phyloP scores from a whole-genome alignment of 2,888 invertebrate species.

The Cactoblastis cactorum region DNA sequence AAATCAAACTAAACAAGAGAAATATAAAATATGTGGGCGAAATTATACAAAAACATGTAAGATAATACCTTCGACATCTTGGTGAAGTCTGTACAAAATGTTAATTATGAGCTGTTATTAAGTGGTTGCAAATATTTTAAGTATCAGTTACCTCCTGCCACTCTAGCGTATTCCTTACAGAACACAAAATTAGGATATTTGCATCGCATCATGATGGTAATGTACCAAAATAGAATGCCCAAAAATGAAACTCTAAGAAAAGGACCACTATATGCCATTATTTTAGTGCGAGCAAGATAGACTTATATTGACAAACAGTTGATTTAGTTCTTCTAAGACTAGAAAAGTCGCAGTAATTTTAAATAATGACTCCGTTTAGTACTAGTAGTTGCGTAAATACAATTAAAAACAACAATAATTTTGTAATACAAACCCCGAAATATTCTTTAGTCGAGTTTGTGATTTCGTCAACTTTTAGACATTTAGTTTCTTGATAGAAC shows the following conservation, averaged over 20 bases:
- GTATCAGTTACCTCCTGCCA: slow-evolving; percentile 50
- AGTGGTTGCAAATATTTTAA: slow-evolving; percentile 16
- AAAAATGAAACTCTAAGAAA: slow-evolving; percentile 67
- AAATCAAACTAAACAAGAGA: background rate
- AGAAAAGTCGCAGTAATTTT: slow-evolving; percentile 23
- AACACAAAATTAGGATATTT: slow-evolving; percentile 66
- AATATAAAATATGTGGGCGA: background rate
- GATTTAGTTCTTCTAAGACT: slow-evolving; percentile 42
- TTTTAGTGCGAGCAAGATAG: slow-evolving; percentile 53
- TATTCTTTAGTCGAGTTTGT: slow-evolving; percentile 27
- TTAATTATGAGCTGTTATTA: slow-evolving; percentile 7
- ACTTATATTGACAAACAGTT: slow-evolving; percentile 73
- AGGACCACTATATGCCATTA: slow-evolving; percentile 49
- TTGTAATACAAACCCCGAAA: slow-evolving; percentile 38
- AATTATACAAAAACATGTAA: slow-evolving; percentile 1
- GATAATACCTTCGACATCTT: slow-evolving; percentile 11
- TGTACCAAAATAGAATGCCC: slow-evolving; percentile 78
- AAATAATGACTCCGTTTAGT: slow-evolving; percentile 12
- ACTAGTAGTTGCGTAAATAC: slow-evolving; percentile 11
- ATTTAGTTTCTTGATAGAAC: slow-evolving; percentile 33
- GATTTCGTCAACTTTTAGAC: slow-evolving; percentile 35
- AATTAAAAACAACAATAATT: slow-evolving; percentile 24
- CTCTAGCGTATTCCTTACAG: slow-evolving; percentile 49
- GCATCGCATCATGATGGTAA: slow-evolving; percentile 74
- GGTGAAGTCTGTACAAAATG: background rate